A percentile compares a stretch with the other conserved stretches of the same genome.
Evolutionary conservation across 2,888 invertebrate species (phyloP).

Genomic region (Drosophila pseudotakahashii): DNA sequence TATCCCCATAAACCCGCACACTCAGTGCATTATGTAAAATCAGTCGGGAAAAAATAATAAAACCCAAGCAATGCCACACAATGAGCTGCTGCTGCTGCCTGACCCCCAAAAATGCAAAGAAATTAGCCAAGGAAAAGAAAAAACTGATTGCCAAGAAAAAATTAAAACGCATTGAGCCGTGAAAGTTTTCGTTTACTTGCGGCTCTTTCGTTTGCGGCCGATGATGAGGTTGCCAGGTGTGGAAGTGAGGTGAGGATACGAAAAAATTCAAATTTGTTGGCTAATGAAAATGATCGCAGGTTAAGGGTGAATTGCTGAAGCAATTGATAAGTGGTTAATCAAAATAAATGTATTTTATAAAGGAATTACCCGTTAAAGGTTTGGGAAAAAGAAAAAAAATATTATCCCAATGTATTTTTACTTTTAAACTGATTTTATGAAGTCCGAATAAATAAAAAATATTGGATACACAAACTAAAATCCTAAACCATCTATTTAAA

Average conservation of each 20-base stretch:
- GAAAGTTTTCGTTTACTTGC: conserved; percentile 79
- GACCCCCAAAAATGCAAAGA: conserved; percentile 28
- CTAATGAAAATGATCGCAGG: conserved; percentile 31
- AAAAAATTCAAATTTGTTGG: conserved; percentile 8
- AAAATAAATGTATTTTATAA: too few relatives aligned
- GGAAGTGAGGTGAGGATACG: conserved; percentile 11
- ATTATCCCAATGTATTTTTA: too few relatives aligned
- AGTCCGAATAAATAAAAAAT: too few relatives aligned
- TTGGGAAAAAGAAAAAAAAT: too few relatives aligned
- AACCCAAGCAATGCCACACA: conserved; percentile 42
- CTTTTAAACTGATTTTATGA: too few relatives aligned
- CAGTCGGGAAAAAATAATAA: conserved; percentile 54
- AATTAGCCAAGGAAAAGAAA: conserved; percentile 45
- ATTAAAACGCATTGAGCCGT: conserved; percentile 76
- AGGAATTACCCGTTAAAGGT: too few relatives aligned
- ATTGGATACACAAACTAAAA: too few relatives aligned
- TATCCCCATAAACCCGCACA: conserved; percentile 55
- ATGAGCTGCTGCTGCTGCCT: conserved; percentile 19
- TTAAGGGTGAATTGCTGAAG: background rate
- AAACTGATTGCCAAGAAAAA: conserved; percentile 54
- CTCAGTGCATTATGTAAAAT: conserved; percentile 58
- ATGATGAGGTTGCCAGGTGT: conserved; percentile 39
- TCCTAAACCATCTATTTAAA: too few relatives aligned
- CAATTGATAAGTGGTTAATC: background rate
- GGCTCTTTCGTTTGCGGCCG: conserved; percentile 67